Evolutionary conservation across 2,797 vertebrate genomes (phyloP), one percentile per base, ranked within the genome.

Genomic region (Rhodeus uyekii): DNA sequence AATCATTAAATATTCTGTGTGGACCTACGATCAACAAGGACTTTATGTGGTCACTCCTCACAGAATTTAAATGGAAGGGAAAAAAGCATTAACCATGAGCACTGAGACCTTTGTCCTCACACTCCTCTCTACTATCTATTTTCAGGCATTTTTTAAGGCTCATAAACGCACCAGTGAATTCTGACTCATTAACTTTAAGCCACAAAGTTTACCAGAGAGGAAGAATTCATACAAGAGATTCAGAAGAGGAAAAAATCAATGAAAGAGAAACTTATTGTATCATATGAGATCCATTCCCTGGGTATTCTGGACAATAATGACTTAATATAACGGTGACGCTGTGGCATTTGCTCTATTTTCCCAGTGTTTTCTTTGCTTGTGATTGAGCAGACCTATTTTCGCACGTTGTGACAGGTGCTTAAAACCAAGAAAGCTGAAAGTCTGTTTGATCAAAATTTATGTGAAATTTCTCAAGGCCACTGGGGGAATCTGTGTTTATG

Each of bases 371-470:
- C 93, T 91, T 92, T 91, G 90, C 91, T 91, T 87, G 92, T 94
- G 93, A 95, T 94, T 92, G 94, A 94, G 92, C 87, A 87, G 79
- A 91, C 92, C 92, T 93, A 92, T 94, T 95, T 95, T 89, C 91
- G 90, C 86, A 90, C 88, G 83, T 89, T 89, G 88, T 90, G 92
- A 91, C 90, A 92, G 92, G 88, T 87, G 90, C 89, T 87, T 84
- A 92, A 91, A 93, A 94, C 92, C 92, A 86, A 89, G 72, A 93
- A 93, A 94, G 94, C 93, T 93, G 93, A 94, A n/a, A 92, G 92
- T 93, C 91, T 96, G 96, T 98, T 99, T 99, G 97, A 97, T 96
- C 96, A 96, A 94, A 96, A 97, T 97, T 99, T 98, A 99, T 93
- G 93, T 90, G 92, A 96, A 98, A 98, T 98, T 97, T 96, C 95